These are phyloP conservation scores for Hydropsyche betteni DNA, from an alignment of 2,888 invertebrate genomes.

Conservation along the genomic window DNA sequence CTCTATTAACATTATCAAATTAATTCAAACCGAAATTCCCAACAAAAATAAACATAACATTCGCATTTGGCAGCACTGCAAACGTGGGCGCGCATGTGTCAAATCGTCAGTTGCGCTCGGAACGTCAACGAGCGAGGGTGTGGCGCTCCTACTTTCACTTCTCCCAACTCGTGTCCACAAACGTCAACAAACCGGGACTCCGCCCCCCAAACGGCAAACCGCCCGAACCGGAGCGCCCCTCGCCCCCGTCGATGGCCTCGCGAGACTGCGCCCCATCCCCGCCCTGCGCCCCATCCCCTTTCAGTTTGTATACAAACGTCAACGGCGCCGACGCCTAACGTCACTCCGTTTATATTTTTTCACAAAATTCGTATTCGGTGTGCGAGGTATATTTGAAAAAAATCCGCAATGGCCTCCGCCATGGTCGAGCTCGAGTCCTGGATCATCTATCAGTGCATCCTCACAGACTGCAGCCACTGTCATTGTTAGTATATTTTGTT, in stretches of 20 bases:
- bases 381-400: background rate
- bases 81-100: slow-evolving; percentile 21
- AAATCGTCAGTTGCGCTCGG: slow-evolving; percentile 14
- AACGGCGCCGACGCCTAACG: background rate
- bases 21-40: too few relatives aligned
- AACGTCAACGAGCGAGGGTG: background rate
- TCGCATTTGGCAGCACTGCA: background rate
- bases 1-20: too few relatives aligned
- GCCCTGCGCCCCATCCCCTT: background rate
- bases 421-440: slow-evolving; percentile 75
- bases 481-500: slow-evolving; percentile 67
- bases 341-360: too few relatives aligned
- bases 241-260: background rate
- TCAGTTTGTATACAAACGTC: slow-evolving; percentile 18
- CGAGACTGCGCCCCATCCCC: background rate
- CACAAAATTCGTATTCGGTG: background rate
- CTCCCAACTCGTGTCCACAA: background rate
- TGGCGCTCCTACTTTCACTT: background rate
- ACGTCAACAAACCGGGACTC: too few relatives aligned
- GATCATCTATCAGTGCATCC: slow-evolving; percentile 75
- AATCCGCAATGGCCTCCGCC: slow-evolving; percentile 53
- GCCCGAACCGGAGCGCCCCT: too few relatives aligned
- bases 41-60: too few relatives aligned
- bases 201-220: too few relatives aligned
- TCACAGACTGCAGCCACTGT: slow-evolving; percentile 73